Percentiles rank a stretch among this genome's conserved stretches.
These are phyloP conservation scores for Equus przewalskii DNA, from an alignment of 2,113 vertebrate genomes.

Conservation along the genomic window DNA sequence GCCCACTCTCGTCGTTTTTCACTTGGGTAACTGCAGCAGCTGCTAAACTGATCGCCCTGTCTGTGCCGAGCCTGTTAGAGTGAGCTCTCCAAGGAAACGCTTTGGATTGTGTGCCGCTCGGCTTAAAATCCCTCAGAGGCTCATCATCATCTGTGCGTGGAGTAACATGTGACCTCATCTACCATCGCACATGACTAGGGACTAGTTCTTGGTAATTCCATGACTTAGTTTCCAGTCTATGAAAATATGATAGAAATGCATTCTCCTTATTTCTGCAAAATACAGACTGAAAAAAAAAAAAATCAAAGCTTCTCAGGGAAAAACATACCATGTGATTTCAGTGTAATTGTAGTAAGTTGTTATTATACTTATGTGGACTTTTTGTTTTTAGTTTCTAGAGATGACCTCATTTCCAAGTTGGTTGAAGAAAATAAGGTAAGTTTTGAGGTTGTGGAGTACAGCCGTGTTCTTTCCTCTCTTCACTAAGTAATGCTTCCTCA, in stretches of 20 bases:
- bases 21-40: background rate
- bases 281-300: background rate
- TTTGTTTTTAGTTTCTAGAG: conserved; percentile 87
- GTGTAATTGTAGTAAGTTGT: background rate
- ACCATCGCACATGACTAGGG: background rate
- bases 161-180: conserved; percentile 18
- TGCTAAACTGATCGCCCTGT: background rate
- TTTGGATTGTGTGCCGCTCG: background rate
- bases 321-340: background rate
- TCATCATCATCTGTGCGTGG: background rate
- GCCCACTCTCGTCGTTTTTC: background rate
- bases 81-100: background rate
- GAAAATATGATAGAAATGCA: background rate
- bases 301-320: background rate
- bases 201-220: conserved; percentile 5
- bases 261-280: conserved; percentile 20
- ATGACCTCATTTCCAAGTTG: conserved; percentile 86
- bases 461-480: background rate
- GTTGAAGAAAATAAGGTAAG: conserved; percentile 88
- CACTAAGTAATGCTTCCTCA: background rate
- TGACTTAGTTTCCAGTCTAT: background rate
- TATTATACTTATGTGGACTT: conserved; percentile 40
- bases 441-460: conserved; percentile 27
- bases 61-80: background rate
- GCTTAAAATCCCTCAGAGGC: background rate